These are phyloP conservation scores for Conchocele bisecta DNA, from an alignment of 2,888 invertebrate genomes.

Conservation along the genomic window DNA sequence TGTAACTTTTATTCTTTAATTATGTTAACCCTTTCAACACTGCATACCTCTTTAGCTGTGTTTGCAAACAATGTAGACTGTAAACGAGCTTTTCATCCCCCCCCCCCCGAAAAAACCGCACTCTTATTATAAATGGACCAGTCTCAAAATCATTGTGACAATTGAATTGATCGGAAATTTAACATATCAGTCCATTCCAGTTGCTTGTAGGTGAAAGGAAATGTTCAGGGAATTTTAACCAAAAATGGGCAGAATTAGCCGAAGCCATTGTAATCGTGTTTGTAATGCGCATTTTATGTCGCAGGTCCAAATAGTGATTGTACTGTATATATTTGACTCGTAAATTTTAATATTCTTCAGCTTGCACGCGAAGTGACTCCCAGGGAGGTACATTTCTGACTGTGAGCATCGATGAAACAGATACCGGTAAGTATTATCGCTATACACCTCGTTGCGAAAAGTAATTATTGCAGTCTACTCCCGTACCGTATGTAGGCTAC, in stretches of 20 bases:
- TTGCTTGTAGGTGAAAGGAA: background rate
- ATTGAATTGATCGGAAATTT: no score
- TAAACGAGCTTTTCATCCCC: background rate
- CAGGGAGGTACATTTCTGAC: conserved; percentile 3
- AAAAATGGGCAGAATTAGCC: no score
- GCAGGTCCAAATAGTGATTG: no score
- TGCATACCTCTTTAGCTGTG: background rate
- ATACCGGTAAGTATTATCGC: conserved; percentile 23
- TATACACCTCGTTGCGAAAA: background rate
- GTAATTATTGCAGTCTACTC: no score
- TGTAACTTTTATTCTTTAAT: no score
- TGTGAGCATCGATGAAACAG: conserved; percentile 27
- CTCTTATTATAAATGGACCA: no score
- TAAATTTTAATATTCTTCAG: conserved; percentile 14
- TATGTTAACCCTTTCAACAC: background rate
- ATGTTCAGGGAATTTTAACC: background rate
- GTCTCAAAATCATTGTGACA: no score
- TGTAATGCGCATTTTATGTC: no score
- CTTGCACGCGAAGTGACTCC: conserved; percentile 32
- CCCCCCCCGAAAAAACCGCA: no score
- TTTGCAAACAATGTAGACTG: background rate
- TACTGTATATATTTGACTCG: no score
- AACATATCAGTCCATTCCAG: no score
- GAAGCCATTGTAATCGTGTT: background rate
- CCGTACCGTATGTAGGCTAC: no score